Base-by-base conservation (phyloP, 2,888 invertebrate species). In the Chrysotoxum bicinctum region DNA sequence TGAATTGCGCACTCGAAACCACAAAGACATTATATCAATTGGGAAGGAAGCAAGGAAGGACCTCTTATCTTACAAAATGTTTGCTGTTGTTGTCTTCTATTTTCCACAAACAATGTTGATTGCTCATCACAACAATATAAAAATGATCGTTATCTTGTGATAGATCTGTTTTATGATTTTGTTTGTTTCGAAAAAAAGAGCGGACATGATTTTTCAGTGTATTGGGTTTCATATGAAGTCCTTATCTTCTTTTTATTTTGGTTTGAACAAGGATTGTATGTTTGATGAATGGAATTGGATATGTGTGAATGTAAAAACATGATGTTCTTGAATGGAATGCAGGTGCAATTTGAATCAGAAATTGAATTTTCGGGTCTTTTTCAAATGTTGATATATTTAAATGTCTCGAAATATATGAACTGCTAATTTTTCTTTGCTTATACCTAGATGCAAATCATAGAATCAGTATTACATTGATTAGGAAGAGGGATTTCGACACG, bases 121-220 rank as follows among this genome's bases (percentile, higher is more conserved):
- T 72, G 85, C 85, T 81, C 85, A 85, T 85, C 81, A 85, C 62
- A 81, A 81, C 85, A 85, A 85, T 81, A 73, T 68, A 54, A 81
- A 81, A 76, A 76, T 37, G 85, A 85, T 85, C 43, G 72, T 85
- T 85, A 85, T 85, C 85, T 85, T 9, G 12, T 80, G 81, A 85
- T 76, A 58, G 80, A 75, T 79, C 76, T 72, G 40, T 58, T 58
- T 37, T 58, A 37, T 79, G 48, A 40, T 64, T 23, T 70, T 60
- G 62, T 62, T 58, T 50, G 43, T 45, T 70, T 40, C 48, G 54
- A 23, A n/a, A 12, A 40, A 45, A 21, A 26, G 76, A 77, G 76
- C 81, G 68, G 76, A 77, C 85, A 81, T 62, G 81, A 69, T 76
- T 43, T 45, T 60, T 19, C 50, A 48, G 80, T 80, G 72, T 81